Percentiles rank a stretch among this genome's conserved stretches.
phyloP scores from a whole-genome alignment of 2,797 vertebrate genomes.

The Typhlichthys eigenmanni region DNA sequence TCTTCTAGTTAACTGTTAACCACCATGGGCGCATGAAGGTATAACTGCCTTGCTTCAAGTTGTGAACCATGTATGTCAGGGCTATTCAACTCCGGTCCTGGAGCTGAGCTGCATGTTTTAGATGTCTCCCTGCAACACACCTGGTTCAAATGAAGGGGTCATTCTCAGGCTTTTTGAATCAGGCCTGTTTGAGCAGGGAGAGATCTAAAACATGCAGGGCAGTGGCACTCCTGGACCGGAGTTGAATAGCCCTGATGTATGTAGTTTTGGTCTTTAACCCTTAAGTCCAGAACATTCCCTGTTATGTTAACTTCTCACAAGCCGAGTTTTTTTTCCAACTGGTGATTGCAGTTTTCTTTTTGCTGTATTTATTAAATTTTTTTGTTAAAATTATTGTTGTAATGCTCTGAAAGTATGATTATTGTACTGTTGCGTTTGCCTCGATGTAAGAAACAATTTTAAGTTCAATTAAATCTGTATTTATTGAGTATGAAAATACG shows the following conservation, averaged over 20 bases:
- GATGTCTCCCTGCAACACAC: too few species aligned
- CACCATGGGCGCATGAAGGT: neutral
- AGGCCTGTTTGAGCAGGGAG: too few species aligned
- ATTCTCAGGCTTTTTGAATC: too few species aligned
- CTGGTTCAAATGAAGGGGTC: too few species aligned
- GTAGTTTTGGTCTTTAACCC: conserved; percentile 35
- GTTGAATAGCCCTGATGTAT: too few species aligned
- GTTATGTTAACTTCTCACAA: conserved; percentile 27
- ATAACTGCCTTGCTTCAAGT: conserved; percentile 5
- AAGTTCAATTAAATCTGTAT: conserved; percentile 69
- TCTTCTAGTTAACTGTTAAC: conserved; percentile 15
- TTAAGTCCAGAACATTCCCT: conserved; percentile 50
- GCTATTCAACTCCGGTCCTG: too few species aligned
- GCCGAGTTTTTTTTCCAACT: conserved; percentile 24
- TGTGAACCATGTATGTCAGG: conserved; percentile 15
- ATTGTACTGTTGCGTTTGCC: conserved; percentile 52
- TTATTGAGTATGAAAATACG: conserved; percentile 69
- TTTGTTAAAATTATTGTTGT: conserved; percentile 43
- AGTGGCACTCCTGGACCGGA: too few species aligned
- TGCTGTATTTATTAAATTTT: conserved; percentile 6
- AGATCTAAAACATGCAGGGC: too few species aligned
- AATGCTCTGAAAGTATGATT: conserved; percentile 46
- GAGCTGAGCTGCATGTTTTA: too few species aligned
- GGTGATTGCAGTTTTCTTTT: conserved; percentile 49
- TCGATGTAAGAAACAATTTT: conserved; percentile 58